These are phyloP conservation scores for Petromus typicus DNA, from an alignment of 2,113 vertebrate species.

Conservation along the genomic window DNA sequence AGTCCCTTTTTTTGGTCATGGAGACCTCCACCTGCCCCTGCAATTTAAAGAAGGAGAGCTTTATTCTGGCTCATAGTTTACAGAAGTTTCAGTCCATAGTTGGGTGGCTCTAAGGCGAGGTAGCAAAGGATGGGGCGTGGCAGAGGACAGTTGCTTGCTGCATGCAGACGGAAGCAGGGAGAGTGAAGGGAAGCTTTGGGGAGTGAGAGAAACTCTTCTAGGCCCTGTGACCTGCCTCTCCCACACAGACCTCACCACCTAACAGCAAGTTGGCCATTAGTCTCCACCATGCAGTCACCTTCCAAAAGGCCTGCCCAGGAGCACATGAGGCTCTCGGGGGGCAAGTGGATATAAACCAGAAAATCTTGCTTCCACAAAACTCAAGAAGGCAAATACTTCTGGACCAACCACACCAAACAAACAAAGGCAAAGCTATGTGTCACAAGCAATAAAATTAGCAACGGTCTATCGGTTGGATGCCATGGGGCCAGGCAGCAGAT, in stretches of 20 bases:
- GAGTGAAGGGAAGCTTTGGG: not conserved
- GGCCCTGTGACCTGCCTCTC: not conserved
- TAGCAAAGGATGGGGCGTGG: not conserved
- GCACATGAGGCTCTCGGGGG: not conserved
- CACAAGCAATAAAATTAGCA: not conserved
- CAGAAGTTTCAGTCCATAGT: not conserved
- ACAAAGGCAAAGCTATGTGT: not conserved
- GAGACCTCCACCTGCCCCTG: not conserved
- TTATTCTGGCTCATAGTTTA: not conserved
- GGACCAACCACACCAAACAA: not conserved
- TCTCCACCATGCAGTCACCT: not conserved
- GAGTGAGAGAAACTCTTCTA: not conserved
- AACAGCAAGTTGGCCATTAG: not conserved
- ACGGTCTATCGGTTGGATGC: not conserved
- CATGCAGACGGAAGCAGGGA: not conserved
- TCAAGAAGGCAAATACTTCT: not conserved
- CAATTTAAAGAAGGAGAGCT: not conserved
- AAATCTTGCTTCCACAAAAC: too few species aligned
- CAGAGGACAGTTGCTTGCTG: not conserved
- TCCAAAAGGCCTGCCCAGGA: not conserved
- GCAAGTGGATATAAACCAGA: not conserved
- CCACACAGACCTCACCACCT: not conserved
- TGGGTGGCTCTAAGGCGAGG: not conserved
- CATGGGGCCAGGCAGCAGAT: not conserved
- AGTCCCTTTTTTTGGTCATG: too few species aligned